Conservation (phyloP, 2,888 invertebrate genomes). For the Dynastes maya region DNA sequence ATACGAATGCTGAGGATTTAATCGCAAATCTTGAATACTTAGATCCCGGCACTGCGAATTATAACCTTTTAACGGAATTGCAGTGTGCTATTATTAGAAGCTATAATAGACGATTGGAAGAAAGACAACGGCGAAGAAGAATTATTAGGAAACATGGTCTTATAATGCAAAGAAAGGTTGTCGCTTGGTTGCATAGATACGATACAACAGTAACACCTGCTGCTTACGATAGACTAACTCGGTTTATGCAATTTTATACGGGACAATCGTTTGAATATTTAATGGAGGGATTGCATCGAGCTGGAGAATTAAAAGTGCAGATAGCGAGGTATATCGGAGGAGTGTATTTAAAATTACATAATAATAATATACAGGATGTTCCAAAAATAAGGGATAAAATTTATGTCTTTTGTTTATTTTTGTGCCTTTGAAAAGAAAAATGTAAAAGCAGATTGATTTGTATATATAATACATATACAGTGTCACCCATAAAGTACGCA, state of each 20-base stretch:
- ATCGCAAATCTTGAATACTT: conserved; percentile 70
- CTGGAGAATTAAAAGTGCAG: conserved; percentile 78
- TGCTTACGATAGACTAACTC: conserved; percentile 75
- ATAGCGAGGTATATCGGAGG: conserved; percentile 69
- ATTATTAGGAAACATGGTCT: conserved; percentile 87
- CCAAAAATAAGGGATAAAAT: not conserved
- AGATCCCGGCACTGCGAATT: conserved; percentile 71
- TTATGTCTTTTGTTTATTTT: too few species aligned
- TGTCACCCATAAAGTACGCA: too few species aligned
- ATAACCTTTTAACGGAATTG: conserved; percentile 76
- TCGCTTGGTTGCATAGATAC: conserved; percentile 81
- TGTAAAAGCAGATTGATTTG: too few species aligned
- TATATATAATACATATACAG: too few species aligned
- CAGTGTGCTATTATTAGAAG: conserved; percentile 81
- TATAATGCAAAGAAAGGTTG: conserved; percentile 80
- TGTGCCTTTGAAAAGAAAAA: too few species aligned
- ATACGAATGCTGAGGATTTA: conserved; percentile 85
- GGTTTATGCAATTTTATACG: conserved; percentile 84
- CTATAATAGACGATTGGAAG: conserved; percentile 84
- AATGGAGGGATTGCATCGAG: conserved; percentile 83
- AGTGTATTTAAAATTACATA: too few species aligned
- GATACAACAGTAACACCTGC: conserved; percentile 76
- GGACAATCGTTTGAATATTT: conserved; percentile 84
- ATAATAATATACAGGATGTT: not conserved
- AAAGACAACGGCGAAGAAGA: conserved; percentile 81